Conservation (phyloP, 2,797 vertebrate genomes). For the Molothrus aeneus region DNA sequence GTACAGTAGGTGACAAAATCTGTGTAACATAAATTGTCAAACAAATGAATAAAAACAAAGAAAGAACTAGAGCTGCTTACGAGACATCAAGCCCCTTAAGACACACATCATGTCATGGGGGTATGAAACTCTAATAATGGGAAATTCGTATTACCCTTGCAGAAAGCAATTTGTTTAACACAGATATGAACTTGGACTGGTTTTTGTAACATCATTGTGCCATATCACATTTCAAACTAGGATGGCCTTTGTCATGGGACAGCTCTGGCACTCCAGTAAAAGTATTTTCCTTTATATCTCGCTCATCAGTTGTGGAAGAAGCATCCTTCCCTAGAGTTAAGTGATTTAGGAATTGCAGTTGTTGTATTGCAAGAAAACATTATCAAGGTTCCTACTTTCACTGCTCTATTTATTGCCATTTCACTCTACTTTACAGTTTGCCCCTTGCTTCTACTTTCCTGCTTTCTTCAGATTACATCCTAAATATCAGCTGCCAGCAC, state of each 20-base stretch:
- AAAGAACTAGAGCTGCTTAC: not conserved
- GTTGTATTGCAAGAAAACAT: not conserved
- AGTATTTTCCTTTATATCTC: not conserved
- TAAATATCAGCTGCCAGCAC: not conserved
- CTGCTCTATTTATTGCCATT: not conserved
- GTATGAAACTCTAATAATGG: not conserved
- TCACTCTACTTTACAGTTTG: not conserved
- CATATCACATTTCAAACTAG: not conserved
- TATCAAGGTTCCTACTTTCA: not conserved
- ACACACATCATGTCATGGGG: not conserved
- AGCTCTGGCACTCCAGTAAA: not conserved
- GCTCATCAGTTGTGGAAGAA: not conserved
- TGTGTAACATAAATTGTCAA: not conserved
- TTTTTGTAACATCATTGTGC: not conserved
- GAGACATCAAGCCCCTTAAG: not conserved
- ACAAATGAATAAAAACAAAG: conserved; percentile 1
- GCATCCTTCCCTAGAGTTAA: too few relatives aligned
- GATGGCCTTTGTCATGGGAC: not conserved
- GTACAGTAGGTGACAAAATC: not conserved
- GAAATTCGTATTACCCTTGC: not conserved
- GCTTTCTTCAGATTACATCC: not conserved
- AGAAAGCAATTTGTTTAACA: not conserved
- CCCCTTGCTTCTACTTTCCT: not conserved
- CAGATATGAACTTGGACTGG: not conserved
- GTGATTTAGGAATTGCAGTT: not conserved